Evolutionary conservation across 2,888 invertebrate genomes (phyloP).

Genomic region (Cremastobaeus sp.): DNA sequence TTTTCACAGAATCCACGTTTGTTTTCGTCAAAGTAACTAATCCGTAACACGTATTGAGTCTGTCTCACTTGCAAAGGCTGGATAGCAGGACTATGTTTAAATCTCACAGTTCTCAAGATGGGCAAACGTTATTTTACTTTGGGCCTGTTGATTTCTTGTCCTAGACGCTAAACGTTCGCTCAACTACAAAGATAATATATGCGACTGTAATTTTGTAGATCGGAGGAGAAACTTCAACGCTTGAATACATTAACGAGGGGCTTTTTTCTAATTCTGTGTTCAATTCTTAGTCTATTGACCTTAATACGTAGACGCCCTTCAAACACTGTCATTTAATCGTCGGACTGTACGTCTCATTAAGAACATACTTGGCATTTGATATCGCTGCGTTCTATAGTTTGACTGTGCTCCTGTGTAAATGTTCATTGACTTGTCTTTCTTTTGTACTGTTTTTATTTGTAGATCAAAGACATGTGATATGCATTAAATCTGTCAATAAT

Average conservation of each 20-base stretch:
- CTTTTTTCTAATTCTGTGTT: slow-evolving; percentile 16
- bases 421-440: background rate
- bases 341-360: slow-evolving; percentile 14
- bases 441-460: background rate
- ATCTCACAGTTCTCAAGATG: too few species aligned
- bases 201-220: slow-evolving; percentile 70
- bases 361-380: background rate
- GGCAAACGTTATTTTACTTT: background rate
- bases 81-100: too few species aligned
- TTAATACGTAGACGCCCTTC: slow-evolving; percentile 11
- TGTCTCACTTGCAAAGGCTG: too few species aligned
- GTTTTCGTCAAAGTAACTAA: too few species aligned
- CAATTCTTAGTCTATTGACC: slow-evolving; percentile 12
- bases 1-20: too few species aligned
- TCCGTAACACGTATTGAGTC: too few species aligned
- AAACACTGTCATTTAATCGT: slow-evolving; percentile 33
- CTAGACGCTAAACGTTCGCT: too few species aligned
- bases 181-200: slow-evolving; percentile 48
- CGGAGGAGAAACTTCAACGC: slow-evolving; percentile 72
- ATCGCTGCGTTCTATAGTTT: background rate
- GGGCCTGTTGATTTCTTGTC: slow-evolving; percentile 1
- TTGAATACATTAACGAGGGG: slow-evolving; percentile 65
- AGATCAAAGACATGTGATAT: background rate
- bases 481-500: background rate
- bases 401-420: background rate